A percentile compares a stretch with the other conserved stretches of the same genome.
Evolutionary conservation across 2,113 vertebrate genomes (phyloP).

Genomic region (Hymenochirus boettgeri): DNA sequence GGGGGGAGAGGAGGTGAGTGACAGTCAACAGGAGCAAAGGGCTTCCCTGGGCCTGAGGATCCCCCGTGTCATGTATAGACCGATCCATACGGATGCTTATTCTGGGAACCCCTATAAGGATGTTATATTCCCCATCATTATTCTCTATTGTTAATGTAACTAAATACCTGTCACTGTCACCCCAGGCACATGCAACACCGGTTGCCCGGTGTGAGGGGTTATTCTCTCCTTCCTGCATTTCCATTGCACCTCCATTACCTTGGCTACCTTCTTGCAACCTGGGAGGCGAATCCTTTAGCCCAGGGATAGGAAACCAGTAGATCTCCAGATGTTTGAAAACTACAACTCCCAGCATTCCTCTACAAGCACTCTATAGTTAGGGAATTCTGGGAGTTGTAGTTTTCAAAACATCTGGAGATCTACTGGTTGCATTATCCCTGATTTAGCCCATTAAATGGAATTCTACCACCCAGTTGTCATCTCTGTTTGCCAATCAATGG

Average conservation of each 20-base stretch:
- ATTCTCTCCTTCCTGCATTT: not conserved
- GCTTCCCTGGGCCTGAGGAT: slow-evolving; percentile 13
- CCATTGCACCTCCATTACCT: not conserved
- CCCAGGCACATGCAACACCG: not conserved
- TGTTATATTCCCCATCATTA: not conserved
- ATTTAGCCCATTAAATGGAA: not conserved
- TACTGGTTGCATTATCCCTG: not conserved
- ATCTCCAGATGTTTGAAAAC: no score
- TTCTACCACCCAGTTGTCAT: not conserved
- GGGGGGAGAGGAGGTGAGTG: slow-evolving; percentile 31
- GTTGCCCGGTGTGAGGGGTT: no score
- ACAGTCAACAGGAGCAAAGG: slow-evolving; percentile 9
- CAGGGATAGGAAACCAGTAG: no score
- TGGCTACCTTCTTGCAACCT: no score
- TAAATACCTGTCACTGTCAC: not conserved
- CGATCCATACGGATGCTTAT: no score
- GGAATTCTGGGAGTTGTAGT: not conserved
- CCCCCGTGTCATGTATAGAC: not conserved
- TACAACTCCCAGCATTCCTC: no score
- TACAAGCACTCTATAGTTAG: no score
- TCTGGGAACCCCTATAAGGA: not conserved
- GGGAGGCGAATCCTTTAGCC: no score
- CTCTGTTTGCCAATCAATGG: not conserved
- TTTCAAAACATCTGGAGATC: not conserved
- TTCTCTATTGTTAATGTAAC: not conserved